Percentiles rank a stretch among this genome's conserved stretches.
phyloP scores from a whole-genome alignment of 2,888 invertebrate species.

The Dolichopus griseipennis region DNA sequence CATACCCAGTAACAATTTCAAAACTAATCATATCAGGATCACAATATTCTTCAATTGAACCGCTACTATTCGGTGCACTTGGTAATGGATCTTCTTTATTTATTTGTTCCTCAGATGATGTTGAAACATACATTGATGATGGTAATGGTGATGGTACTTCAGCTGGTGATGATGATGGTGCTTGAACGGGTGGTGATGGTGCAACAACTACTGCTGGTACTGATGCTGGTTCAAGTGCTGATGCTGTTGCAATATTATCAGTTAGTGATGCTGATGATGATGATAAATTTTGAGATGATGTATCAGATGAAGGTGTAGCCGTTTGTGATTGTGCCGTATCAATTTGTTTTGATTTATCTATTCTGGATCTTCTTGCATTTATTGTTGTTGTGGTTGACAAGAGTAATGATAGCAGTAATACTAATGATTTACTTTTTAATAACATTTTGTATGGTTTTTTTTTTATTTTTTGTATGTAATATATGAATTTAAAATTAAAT shows the following conservation, averaged over 20 bases:
- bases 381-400: conserved; percentile 25
- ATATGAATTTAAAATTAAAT: conserved; percentile 16
- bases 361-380: conserved; percentile 36
- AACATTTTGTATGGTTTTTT: conserved; percentile 21
- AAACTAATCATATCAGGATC: conserved; percentile 84
- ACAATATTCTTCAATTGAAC: conserved; percentile 55
- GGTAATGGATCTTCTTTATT: conserved; percentile 7
- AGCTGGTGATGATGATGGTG: conserved; percentile 38
- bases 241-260: conserved; percentile 7
- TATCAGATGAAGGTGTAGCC: background rate
- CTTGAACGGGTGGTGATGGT: conserved; percentile 36
- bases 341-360: conserved; percentile 27
- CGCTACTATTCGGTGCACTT: conserved; percentile 17
- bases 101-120: conserved; percentile 20
- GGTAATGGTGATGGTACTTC: conserved; percentile 26
- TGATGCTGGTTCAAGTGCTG: conserved; percentile 19
- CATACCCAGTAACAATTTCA: conserved; percentile 78
- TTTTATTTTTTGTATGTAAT: conserved; percentile 14
- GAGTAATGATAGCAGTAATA: conserved; percentile 25
- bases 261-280: background rate
- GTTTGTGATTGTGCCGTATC: background rate
- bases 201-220: conserved; percentile 25
- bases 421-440: conserved; percentile 21
- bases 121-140: conserved; percentile 13
- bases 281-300: background rate